Evolutionary conservation across 2,888 invertebrate genomes (phyloP), one percentile per base, ranked within the genome.

Genomic region (Polia nebulosa): DNA sequence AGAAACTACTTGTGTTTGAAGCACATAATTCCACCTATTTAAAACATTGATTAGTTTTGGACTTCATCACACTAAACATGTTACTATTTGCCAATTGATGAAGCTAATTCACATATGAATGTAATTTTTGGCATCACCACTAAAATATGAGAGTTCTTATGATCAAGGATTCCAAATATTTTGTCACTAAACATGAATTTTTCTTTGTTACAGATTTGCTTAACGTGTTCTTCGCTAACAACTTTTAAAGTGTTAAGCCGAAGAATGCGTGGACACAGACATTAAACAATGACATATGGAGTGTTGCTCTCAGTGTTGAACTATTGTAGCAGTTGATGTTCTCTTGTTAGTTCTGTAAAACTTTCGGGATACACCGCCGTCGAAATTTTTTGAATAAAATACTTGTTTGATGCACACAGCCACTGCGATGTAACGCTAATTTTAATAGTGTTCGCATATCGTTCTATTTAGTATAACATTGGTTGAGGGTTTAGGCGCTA

Each of bases 201-300:
- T 52, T 39, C 3, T 17, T 76, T 45, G 45, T 77, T 80, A 53
- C 81, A 86, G 84, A 77, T 29, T 75, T 76, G 51, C 70, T 74
- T 39, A 57, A 56, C 41, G 70, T 44, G 45, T 77, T 77, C 76
- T 69, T 80, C 53, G 71, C 45, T 9, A 61, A 80, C 64, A 61
- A 77, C 34, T 64, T 45, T 27, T 76, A 76, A 69, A 55, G 39
- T 34, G 52, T 52, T n/a, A 22, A 44, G 27, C 17, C 11, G 51
- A 55, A 45, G 68, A 79, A 49, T 36, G 44, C 61, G 45, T 52
- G 27, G 22, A 27, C 39, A 41, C n/a, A 20, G 53, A 45, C 34
- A n/a, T 52, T 45, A 59, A 32, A 52, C 13, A 13, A 25, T 22
- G 32, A 25, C 32, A 13, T 45, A 47, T 9, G 51, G 55, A 47